Percentiles rank a stretch among this genome's conserved stretches.
Evolutionary conservation across 2,888 invertebrate species (phyloP).

Genomic region (Molanna angustata): DNA sequence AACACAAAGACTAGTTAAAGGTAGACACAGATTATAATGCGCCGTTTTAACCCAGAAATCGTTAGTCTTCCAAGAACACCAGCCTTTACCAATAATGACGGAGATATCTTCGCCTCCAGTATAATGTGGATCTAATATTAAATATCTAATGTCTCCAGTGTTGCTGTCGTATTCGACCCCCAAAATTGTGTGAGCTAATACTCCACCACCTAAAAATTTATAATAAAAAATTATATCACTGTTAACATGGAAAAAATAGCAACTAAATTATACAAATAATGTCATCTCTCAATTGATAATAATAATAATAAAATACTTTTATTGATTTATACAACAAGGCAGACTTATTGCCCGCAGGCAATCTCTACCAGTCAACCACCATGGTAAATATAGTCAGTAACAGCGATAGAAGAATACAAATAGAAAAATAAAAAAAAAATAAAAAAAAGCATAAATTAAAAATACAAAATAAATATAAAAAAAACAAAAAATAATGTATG

Average conservation of each 20-base stretch:
- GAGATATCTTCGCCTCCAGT: constrained; percentile 83
- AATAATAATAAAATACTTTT: no score
- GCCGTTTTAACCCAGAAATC: constrained; percentile 95
- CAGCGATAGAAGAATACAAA: no score
- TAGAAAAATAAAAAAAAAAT: no score
- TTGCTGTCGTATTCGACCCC: constrained; percentile 85
- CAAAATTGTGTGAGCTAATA: constrained; percentile 95
- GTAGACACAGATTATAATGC: constrained; percentile 96
- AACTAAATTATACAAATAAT: not conserved
- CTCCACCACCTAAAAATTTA: constrained; percentile 77
- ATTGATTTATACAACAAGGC: no score
- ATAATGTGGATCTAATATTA: constrained; percentile 99
- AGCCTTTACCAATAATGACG: constrained; percentile 76
- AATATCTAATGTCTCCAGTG: constrained; percentile 79
- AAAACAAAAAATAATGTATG: no score
- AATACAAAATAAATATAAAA: no score
- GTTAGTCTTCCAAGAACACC: constrained; percentile 96
- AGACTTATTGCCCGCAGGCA: no score
- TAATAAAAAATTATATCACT: not conserved
- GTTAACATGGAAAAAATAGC: not conserved
- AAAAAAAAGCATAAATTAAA: no score
- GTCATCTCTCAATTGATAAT: not conserved
- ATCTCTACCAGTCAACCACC: no score
- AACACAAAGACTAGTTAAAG: constrained; percentile 56
- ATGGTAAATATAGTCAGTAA: no score